Evolutionary conservation across 2,888 invertebrate species (phyloP), one percentile per base, ranked within the genome.

Genomic region (Heliconius sara): DNA sequence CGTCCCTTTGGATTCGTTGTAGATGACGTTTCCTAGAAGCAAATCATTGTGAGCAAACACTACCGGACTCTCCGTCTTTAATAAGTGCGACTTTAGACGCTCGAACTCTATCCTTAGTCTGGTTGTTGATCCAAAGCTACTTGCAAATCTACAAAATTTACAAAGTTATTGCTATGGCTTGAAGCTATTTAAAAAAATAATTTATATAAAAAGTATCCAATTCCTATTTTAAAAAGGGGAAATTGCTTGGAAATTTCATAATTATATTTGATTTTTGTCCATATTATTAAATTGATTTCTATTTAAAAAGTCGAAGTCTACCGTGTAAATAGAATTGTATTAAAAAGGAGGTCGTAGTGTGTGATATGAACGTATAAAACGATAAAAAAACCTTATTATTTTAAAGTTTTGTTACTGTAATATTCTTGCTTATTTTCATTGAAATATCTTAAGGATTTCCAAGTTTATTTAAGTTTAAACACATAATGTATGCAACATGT

Each of bases 1-100:
- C 80, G 94, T 95, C 85, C 96, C 95, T 85, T 96, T 93, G 80
- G 93, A 92, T 89, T 97, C 95, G 88, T 98, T 97, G 93, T 97
- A 97, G 86, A 99, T 97, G 83, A 99, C 97, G 95, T 99, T 99
- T 88, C 97, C 98, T 88, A 99, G 96, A 87, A 99, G 96, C 84
- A 99, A 96, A 96, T 99, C 99, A 95, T 99, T 99, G 96, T 99
- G 99, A 91, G 98, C 97, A 95, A 99, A 99, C 81, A 99, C 99
- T 84, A 99, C 92, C 66, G 98, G 97, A 95, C 96, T 98, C 85
- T 96, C 93, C 70, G 97, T 91, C 87, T 95, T 93, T 83, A 94
- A 95, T 88, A 98, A 95, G 84, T 95, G 95, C 74, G 93, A 93
- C 89, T 97, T 97, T 85, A 98, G 93, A 80, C 92, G 92, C 83